These are phyloP conservation scores for Setipinna tenuifilis DNA, from an alignment of 2,797 vertebrate species.

Conservation along the genomic window DNA sequence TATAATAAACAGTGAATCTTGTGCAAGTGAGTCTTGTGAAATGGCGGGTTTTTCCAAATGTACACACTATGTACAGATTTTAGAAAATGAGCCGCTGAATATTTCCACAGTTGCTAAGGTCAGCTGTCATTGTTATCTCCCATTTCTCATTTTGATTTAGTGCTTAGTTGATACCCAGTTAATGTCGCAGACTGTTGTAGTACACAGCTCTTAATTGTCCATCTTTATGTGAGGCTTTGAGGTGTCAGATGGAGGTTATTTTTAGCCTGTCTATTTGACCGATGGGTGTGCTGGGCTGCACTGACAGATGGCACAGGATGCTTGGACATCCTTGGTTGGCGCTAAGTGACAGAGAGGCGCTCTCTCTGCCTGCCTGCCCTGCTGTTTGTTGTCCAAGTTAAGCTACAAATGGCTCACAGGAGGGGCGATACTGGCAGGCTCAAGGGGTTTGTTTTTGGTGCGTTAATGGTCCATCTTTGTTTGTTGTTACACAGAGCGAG, in stretches of 20 bases:
- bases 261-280: conserved; percentile 2
- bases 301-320: conserved; percentile 52
- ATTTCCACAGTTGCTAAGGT: not conserved
- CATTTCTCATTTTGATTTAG: not conserved
- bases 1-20: not conserved
- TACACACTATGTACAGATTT: not conserved
- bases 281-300: conserved; percentile 38
- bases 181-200: not conserved
- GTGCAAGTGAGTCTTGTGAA: not conserved
- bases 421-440: too few relatives aligned
- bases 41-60: not conserved
- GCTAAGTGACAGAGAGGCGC: conserved; percentile 61
- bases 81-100: not conserved
- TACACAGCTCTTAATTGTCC: not conserved
- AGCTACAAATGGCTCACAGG: conserved; percentile 62
- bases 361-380: conserved; percentile 43
- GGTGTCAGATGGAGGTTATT: not conserved
- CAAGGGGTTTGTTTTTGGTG: too few relatives aligned
- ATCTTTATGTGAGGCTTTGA: not conserved
- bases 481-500: too few relatives aligned
- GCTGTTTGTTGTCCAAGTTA: conserved; percentile 64
- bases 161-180: not conserved
- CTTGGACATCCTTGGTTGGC: conserved; percentile 53
- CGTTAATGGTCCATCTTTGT: too few relatives aligned
- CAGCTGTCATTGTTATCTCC: not conserved